Evolutionary conservation across 1,140 invertebrate genomes (phyloP).

Genomic region (Phymorhynchus buccinoides): DNA sequence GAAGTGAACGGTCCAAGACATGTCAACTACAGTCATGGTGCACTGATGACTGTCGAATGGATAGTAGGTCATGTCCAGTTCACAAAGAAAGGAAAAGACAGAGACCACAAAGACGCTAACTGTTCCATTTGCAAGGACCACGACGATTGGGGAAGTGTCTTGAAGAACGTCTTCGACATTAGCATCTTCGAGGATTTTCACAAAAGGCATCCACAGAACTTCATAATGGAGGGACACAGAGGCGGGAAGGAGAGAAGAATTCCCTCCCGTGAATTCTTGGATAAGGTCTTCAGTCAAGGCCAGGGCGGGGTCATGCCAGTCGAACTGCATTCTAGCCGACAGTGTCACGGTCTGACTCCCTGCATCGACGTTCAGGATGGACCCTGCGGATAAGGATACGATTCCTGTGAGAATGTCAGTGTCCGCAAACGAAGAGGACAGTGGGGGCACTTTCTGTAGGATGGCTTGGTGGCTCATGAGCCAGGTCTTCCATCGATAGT

Average conservation of each 20-base stretch:
- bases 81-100: neutral
- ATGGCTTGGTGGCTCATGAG: neutral
- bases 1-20: neutral
- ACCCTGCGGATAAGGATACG: neutral
- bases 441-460: neutral
- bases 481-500: neutral
- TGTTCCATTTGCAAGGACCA: neutral
- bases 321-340: neutral
- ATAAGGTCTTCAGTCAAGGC: neutral
- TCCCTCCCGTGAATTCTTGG: neutral
- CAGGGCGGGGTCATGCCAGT: neutral
- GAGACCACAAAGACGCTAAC: neutral
- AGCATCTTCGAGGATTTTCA: neutral
- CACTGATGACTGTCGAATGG: slow-evolving; percentile 1
- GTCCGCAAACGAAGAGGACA: neutral
- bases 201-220: neutral
- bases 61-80: neutral
- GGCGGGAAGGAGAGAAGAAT: neutral
- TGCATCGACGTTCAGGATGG: neutral
- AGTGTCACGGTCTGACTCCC: neutral
- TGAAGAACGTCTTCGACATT: neutral
- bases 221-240: neutral
- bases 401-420: neutral
- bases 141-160: neutral
- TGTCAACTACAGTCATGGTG: neutral